Percentiles rank a stretch among this genome's conserved stretches.
Evolutionary conservation across 2,888 invertebrate species (phyloP).

Genomic region (Caenorhabditis imperialis): DNA sequence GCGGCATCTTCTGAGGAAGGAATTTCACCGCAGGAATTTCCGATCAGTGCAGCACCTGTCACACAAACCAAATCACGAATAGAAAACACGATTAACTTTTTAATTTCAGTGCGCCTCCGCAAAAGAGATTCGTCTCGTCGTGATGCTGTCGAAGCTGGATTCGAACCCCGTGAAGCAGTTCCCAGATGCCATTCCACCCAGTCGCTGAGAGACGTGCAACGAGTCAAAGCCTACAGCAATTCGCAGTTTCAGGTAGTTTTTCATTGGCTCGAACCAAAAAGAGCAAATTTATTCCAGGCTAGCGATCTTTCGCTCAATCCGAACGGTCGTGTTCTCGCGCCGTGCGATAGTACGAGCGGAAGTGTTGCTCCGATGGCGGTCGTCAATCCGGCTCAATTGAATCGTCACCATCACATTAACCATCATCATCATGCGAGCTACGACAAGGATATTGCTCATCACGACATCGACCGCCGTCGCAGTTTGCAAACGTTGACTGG

Average conservation of each 20-base stretch:
- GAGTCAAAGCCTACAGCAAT: constrained; percentile 48
- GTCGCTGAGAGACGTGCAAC: constrained; percentile 54
- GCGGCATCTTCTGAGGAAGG: constrained; percentile 47
- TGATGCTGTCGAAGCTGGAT: constrained; percentile 65
- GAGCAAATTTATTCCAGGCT: constrained; percentile 21
- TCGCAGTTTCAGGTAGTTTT: constrained; percentile 59
- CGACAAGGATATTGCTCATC: constrained; percentile 22
- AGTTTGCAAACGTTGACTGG: constrained; percentile 46
- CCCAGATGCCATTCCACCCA: constrained; percentile 64
- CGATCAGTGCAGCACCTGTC: too few species aligned
- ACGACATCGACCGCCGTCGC: constrained; percentile 37
- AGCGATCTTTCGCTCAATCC: constrained; percentile 50
- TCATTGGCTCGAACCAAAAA: neutral
- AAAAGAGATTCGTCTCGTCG: constrained; percentile 45
- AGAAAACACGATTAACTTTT: too few species aligned
- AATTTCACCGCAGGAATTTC: constrained; percentile 41
- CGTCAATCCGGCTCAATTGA: constrained; percentile 38
- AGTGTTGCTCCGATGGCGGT: constrained; percentile 40
- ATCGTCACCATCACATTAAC: constrained; percentile 6
- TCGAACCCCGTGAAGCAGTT: constrained; percentile 58
- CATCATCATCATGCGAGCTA: constrained; percentile 32
- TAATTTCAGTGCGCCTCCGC: constrained; percentile 63
- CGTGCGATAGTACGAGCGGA: constrained; percentile 49
- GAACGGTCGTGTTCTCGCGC: constrained; percentile 41
- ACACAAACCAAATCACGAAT: too few species aligned